A percentile compares a stretch with the other conserved stretches of the same genome.
Evolutionary conservation across 2,888 invertebrate species (phyloP).

Genomic region (Carterocephalus palaemon): DNA sequence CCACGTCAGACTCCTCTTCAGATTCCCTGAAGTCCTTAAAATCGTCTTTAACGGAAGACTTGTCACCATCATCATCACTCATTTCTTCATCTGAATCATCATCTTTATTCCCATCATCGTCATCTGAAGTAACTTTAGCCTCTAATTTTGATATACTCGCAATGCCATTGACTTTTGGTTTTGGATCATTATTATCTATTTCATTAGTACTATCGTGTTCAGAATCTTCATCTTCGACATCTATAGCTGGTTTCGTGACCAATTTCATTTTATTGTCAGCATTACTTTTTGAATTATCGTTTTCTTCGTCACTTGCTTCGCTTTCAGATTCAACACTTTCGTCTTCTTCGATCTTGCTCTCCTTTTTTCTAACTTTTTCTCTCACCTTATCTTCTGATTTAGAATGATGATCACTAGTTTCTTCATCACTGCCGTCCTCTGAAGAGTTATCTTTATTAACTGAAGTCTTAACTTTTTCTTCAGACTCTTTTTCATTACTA

Average conservation of each 20-base stretch:
- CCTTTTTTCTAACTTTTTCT: conserved; percentile 13
- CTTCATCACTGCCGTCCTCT: conserved; percentile 24
- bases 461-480: conserved; percentile 30
- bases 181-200: conserved; percentile 26
- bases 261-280: conserved; percentile 13
- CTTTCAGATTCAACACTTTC: background rate
- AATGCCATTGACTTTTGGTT: conserved; percentile 7
- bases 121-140: background rate
- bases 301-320: conserved; percentile 33
- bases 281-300: conserved; percentile 18
- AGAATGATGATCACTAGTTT: conserved; percentile 13
- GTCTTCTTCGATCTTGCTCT: conserved; percentile 1
- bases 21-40: conserved; percentile 74
- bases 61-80: conserved; percentile 25
- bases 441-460: conserved; percentile 12
- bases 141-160: background rate
- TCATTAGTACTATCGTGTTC: conserved; percentile 29
- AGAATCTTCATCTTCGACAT: conserved; percentile 12
- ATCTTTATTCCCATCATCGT: conserved; percentile 20
- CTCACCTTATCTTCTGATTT: conserved; percentile 17
- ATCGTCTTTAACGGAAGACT: conserved; percentile 41
- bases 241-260: conserved; percentile 11
- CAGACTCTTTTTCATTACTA: conserved; percentile 24
- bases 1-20: conserved; percentile 52
- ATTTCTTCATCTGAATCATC: conserved; percentile 28